These are phyloP conservation scores for Pyrgus malvae DNA, from an alignment of 2,888 invertebrate genomes.

Conservation along the genomic window DNA sequence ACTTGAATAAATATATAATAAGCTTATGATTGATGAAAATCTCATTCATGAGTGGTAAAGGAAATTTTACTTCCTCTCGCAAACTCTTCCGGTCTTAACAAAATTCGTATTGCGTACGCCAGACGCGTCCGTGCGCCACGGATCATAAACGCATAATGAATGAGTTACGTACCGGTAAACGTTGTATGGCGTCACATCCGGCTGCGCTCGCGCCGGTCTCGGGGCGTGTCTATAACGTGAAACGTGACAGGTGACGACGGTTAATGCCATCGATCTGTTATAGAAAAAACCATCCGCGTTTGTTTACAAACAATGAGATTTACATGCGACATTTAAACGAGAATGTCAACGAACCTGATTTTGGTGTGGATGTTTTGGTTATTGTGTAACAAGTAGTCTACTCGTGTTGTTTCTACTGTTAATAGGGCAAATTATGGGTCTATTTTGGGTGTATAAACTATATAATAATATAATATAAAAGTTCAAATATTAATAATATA, in stretches of 20 bases:
- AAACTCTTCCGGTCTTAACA: constrained; percentile 7
- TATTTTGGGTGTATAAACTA: no score
- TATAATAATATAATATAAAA: no score
- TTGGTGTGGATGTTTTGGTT: not conserved
- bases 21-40: no score
- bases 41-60: no score
- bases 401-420: no score
- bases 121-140: constrained; percentile 41
- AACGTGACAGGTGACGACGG: constrained; percentile 42
- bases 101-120: constrained; percentile 19
- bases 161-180: constrained; percentile 34
- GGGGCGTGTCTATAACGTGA: constrained; percentile 36
- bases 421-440: no score
- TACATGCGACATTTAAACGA: constrained; percentile 14
- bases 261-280: constrained; percentile 27
- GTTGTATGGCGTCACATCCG: constrained; percentile 30
- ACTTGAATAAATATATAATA: no score
- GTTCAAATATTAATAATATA: no score
- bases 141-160: constrained; percentile 46
- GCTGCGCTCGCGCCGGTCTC: constrained; percentile 49
- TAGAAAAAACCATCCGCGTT: constrained; percentile 30
- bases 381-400: not conserved
- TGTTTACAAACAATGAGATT: constrained; percentile 41
- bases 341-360: constrained; percentile 10
- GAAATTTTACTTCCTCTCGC: not conserved